phyloP scores from a whole-genome alignment of 2,888 invertebrate species.

The Euzetes globulus region DNA sequence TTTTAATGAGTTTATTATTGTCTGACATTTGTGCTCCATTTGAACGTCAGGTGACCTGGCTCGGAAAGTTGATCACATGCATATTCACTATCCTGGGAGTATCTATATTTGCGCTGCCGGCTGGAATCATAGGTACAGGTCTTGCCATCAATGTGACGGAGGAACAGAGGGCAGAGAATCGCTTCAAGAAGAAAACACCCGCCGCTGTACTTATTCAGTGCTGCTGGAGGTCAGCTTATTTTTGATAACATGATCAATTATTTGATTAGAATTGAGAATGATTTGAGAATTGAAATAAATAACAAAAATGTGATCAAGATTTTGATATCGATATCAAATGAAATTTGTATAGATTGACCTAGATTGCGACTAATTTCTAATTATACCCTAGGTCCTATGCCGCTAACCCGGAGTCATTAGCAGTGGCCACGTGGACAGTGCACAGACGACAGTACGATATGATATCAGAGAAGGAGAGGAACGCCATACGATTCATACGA shows the following conservation, averaged over 20 bases:
- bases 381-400: constrained; percentile 9
- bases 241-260: neutral
- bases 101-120: constrained; percentile 32
- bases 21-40: too few relatives aligned
- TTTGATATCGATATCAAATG: neutral
- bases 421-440: neutral
- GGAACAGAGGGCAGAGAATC: constrained; percentile 7
- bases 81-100: constrained; percentile 30
- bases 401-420: neutral
- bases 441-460: neutral
- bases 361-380: neutral
- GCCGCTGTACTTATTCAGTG: constrained; percentile 31
- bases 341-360: neutral
- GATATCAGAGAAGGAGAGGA: neutral
- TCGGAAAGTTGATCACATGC: constrained; percentile 30
- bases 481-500: constrained; percentile 1
- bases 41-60: constrained; percentile 34
- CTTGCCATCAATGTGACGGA: constrained; percentile 33
- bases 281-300: too few relatives aligned
- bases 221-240: constrained; percentile 16
- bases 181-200: constrained; percentile 21
- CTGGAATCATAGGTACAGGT: constrained; percentile 35
- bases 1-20: too few relatives aligned
- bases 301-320: neutral
- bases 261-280: neutral